These are phyloP conservation scores for Myathropa florea DNA, from an alignment of 2,888 invertebrate species.

Conservation along the genomic window DNA sequence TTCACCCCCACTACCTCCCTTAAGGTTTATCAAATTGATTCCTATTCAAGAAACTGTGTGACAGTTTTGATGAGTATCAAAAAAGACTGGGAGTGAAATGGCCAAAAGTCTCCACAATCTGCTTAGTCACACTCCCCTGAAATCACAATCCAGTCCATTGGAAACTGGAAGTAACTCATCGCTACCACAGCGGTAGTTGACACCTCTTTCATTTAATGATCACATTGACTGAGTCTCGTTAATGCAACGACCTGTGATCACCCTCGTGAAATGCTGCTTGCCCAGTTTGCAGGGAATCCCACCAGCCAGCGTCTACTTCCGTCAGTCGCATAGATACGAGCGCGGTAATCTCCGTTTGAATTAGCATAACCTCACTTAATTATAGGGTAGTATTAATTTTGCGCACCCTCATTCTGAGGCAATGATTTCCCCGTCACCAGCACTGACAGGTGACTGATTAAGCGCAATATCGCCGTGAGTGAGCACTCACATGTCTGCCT, in stretches of 20 bases:
- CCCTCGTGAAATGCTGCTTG: neutral
- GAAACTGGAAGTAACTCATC: too few species aligned
- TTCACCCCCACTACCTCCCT: too few species aligned
- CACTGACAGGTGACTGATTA: neutral
- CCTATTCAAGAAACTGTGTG: too few species aligned
- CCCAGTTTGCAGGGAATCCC: neutral
- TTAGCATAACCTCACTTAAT: neutral
- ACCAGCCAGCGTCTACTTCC: neutral
- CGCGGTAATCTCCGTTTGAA: neutral
- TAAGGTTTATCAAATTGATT: too few species aligned
- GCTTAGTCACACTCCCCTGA: too few species aligned
- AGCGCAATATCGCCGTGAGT: neutral
- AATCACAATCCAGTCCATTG: too few species aligned
- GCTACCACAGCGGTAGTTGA: neutral
- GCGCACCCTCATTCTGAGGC: neutral
- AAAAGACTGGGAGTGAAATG: too few species aligned
- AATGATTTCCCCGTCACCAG: neutral
- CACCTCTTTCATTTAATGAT: neutral
- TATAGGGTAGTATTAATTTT: conserved; percentile 1
- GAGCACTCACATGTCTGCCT: too few species aligned
- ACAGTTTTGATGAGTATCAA: too few species aligned
- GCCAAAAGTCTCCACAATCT: too few species aligned
- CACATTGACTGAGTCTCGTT: neutral
- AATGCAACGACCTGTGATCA: neutral
- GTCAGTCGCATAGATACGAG: neutral